These are phyloP conservation scores for Probaryconus sp. DNA, from an alignment of 1,140 invertebrate genomes.

Conservation along the genomic window DNA sequence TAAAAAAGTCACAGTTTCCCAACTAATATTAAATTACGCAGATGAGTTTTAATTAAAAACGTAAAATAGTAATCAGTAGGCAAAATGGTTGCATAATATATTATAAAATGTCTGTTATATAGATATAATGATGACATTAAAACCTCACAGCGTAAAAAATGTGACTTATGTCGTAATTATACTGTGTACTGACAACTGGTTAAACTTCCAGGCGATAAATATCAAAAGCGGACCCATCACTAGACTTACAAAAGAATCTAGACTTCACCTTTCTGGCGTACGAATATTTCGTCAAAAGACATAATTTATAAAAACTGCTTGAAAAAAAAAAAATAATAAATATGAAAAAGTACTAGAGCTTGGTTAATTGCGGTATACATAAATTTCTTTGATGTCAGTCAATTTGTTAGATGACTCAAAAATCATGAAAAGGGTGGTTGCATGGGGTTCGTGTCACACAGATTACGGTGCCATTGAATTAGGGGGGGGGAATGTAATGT, in stretches of 20 bases:
- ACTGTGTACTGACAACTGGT: constrained; percentile 56
- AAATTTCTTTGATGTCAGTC: constrained; percentile 73
- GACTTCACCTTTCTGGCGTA: constrained; percentile 50
- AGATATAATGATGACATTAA: constrained; percentile 53
- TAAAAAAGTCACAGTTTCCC: constrained; percentile 17
- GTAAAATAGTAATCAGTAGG: constrained; percentile 19
- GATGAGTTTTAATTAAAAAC: constrained; percentile 33
- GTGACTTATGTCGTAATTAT: constrained; percentile 56
- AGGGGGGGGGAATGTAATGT: constrained; percentile 27
- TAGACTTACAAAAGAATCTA: constrained; percentile 48
- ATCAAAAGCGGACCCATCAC: constrained; percentile 42
- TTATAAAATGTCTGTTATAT: constrained; percentile 43
- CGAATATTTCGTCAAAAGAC: constrained; percentile 38
- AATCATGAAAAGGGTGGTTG: constrained; percentile 61
- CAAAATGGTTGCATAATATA: constrained; percentile 34
- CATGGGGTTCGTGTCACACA: constrained; percentile 37
- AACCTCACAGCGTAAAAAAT: constrained; percentile 33
- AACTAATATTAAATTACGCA: constrained; percentile 16
- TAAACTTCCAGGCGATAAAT: constrained; percentile 56
- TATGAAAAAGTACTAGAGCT: constrained; percentile 41
- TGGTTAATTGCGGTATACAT: constrained; percentile 70
- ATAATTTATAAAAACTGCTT: constrained; percentile 32
- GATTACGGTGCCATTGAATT: constrained; percentile 23
- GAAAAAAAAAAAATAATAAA: constrained; percentile 53
- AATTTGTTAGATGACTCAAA: constrained; percentile 66